phyloP scores from a whole-genome alignment of 2,888 invertebrate species.

The Iphiclides podalirius region DNA sequence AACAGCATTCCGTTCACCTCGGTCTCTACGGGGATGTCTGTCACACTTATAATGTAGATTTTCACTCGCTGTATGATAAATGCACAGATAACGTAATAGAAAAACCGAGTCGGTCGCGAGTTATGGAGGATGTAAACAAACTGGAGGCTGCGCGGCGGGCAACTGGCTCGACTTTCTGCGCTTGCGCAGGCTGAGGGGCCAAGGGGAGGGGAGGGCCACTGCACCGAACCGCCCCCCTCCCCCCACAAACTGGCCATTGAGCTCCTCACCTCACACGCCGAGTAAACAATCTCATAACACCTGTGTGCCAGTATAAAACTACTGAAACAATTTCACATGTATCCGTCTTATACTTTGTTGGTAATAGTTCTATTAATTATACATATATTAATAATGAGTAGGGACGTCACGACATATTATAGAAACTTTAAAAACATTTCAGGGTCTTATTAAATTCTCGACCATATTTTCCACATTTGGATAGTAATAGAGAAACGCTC shows the following conservation, averaged over 20 bases:
- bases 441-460: too few relatives aligned
- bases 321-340: too few relatives aligned
- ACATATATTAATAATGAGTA: too few relatives aligned
- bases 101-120: conserved; percentile 2
- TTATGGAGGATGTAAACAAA: conserved; percentile 62
- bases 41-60: background rate
- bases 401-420: too few relatives aligned
- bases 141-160: conserved; percentile 75
- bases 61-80: conserved; percentile 32
- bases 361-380: too few relatives aligned
- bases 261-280: conserved; percentile 40
- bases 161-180: conserved; percentile 71
- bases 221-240: conserved; percentile 42
- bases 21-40: conserved; percentile 8
- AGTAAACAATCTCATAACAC: conserved; percentile 67
- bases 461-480: too few relatives aligned
- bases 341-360: too few relatives aligned
- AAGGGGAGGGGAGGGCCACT: conserved; percentile 39
- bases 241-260: conserved; percentile 51
- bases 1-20: conserved; percentile 15
- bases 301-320: conserved; percentile 50
- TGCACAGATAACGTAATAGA: conserved; percentile 4
- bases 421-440: too few relatives aligned
- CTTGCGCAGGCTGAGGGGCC: conserved; percentile 59
- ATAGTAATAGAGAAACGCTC: too few relatives aligned